Evolutionary conservation across 2,797 vertebrate genomes (phyloP).

Genomic region (Hozukius guyotensis): DNA sequence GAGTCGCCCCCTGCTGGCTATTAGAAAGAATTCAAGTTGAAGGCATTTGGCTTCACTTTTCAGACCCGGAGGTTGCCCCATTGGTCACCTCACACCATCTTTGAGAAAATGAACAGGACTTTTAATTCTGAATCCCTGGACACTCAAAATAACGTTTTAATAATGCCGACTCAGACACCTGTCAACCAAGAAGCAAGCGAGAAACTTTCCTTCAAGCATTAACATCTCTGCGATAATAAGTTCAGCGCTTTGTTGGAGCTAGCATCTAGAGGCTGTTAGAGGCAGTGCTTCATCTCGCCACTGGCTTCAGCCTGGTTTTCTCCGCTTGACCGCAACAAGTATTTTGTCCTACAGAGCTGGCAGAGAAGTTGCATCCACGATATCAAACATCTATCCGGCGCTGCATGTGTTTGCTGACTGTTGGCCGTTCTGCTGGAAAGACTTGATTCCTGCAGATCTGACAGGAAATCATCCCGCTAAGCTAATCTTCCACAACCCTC

Average conservation of each 20-base stretch:
- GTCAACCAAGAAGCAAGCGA: neutral
- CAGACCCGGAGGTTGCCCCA: too few relatives aligned
- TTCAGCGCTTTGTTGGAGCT: neutral
- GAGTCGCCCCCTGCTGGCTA: too few relatives aligned
- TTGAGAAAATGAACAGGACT: neutral
- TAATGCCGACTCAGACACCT: neutral
- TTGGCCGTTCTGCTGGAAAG: constrained; percentile 39
- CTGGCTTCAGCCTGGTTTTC: neutral
- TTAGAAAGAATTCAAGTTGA: too few relatives aligned
- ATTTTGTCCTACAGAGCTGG: neutral
- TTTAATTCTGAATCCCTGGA: neutral
- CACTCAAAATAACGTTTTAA: neutral
- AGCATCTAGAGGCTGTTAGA: neutral
- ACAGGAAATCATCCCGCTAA: constrained; percentile 51
- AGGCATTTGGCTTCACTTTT: too few relatives aligned
- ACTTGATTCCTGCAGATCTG: constrained; percentile 29
- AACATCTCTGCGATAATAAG: neutral
- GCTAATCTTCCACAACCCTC: constrained; percentile 32
- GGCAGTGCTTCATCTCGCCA: neutral
- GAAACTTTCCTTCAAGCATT: neutral
- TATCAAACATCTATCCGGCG: constrained; percentile 21
- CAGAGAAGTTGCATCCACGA: neutral
- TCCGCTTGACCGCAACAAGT: neutral
- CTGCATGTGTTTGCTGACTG: constrained; percentile 28
- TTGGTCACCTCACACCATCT: neutral